These are phyloP conservation scores for Chloropsis cyanopogon DNA, from an alignment of 2,113 vertebrate genomes.

Conservation along the genomic window DNA sequence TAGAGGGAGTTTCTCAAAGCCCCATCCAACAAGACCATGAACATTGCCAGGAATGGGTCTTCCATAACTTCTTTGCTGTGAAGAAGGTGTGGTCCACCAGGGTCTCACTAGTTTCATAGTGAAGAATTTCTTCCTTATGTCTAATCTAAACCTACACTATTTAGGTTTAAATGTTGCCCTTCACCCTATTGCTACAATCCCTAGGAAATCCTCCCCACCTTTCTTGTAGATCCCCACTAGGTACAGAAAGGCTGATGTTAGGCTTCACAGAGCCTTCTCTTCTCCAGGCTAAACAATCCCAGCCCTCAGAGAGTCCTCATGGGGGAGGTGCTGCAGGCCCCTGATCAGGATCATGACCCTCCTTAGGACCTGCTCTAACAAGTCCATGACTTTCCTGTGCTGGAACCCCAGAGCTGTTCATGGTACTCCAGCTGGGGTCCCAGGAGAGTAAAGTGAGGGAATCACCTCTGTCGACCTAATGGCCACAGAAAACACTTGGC, in stretches of 20 bases:
- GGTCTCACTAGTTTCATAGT: background rate
- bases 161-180: background rate
- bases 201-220: fast-evolving
- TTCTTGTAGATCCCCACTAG: background rate
- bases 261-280: background rate
- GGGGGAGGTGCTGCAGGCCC: background rate
- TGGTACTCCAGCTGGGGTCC: background rate
- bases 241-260: background rate
- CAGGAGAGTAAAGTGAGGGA: background rate
- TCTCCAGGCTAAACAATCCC: background rate
- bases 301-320: background rate
- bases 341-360: background rate
- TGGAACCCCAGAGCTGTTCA: background rate
- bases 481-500: background rate
- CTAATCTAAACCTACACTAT: fast-evolving
- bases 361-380: background rate
- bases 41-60: background rate
- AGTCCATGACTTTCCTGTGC: background rate
- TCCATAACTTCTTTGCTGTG: background rate
- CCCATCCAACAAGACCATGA: background rate
- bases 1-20: background rate
- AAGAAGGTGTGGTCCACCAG: background rate
- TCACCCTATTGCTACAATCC: background rate
- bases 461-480: fast-evolving
- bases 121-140: background rate